A percentile compares a stretch with the other conserved stretches of the same genome.
Evolutionary conservation across 2,113 vertebrate genomes (phyloP).

Genomic region (Pseudolaguvia tuberculata): DNA sequence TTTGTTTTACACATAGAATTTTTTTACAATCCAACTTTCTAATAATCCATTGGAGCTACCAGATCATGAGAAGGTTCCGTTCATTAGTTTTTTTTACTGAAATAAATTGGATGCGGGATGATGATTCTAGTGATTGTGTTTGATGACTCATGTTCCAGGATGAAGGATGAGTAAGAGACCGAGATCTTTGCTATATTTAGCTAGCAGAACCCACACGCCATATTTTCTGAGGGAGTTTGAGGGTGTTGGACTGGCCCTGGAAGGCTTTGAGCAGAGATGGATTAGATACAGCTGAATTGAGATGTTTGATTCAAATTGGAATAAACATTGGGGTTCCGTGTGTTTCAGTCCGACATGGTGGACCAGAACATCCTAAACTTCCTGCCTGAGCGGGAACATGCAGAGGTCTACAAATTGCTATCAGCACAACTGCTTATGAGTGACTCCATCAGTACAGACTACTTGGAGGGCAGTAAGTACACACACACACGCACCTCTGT

Average conservation of each 20-base stretch:
- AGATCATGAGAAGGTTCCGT: not conserved
- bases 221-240: conserved; percentile 40
- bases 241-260: not conserved
- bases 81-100: not conserved
- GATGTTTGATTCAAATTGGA: no score
- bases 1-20: no score
- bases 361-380: conserved; percentile 92
- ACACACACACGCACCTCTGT: not conserved
- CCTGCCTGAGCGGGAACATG: conserved; percentile 85
- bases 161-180: conserved; percentile 27
- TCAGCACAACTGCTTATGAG: conserved; percentile 75
- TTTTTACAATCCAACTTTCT: no score
- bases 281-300: conserved; percentile 1
- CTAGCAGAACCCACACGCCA: conserved; percentile 15
- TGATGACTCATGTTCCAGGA: conserved; percentile 4
- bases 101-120: not conserved
- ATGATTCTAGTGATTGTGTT: conserved; percentile 6
- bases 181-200: conserved; percentile 28
- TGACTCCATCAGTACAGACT: conserved; percentile 71
- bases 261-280: not conserved
- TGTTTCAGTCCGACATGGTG: conserved; percentile 88
- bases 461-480: conserved; percentile 76
- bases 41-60: not conserved
- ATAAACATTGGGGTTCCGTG: conserved; percentile 57
- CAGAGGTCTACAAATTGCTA: conserved; percentile 81